Percentiles rank a stretch among this genome's conserved stretches.
Evolutionary conservation across 2,888 invertebrate species (phyloP).

Genomic region (Cephus pygmeus): DNA sequence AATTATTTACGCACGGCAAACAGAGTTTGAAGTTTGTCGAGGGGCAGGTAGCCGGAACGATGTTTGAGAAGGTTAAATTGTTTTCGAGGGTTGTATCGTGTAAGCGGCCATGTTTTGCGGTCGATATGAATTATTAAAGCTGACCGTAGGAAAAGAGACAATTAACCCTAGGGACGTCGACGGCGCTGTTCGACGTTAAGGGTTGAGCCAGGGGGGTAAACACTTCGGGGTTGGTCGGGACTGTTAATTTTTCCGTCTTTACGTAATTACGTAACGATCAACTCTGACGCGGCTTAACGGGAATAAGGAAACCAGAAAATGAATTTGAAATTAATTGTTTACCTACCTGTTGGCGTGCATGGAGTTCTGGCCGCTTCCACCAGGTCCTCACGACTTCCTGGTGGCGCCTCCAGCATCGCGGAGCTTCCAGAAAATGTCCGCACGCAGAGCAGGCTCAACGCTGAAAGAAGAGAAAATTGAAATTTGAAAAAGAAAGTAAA

Average conservation of each 20-base stretch:
- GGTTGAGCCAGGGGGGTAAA: too few relatives aligned
- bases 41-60: too few relatives aligned
- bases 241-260: too few relatives aligned
- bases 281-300: not conserved
- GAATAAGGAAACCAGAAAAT: too few relatives aligned
- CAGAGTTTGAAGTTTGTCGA: too few relatives aligned
- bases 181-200: too few relatives aligned
- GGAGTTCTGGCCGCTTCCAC: conserved; percentile 61
- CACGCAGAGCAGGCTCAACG: conserved; percentile 62
- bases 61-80: not conserved
- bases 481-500: too few relatives aligned
- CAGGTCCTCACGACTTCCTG: conserved; percentile 61
- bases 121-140: conserved; percentile 1
- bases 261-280: not conserved
- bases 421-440: conserved; percentile 55
- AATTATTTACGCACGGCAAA: too few relatives aligned
- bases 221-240: too few relatives aligned
- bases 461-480: conserved; percentile 35
- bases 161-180: too few relatives aligned
- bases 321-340: not conserved
- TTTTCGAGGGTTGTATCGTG: not conserved
- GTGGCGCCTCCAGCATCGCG: conserved; percentile 60
- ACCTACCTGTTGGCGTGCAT: conserved; percentile 57
- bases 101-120: not conserved
- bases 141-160: too few relatives aligned